Percentiles rank a stretch among this genome's conserved stretches.
phyloP scores from a whole-genome alignment of 2,113 vertebrate species.

The Catharus fuscescens region DNA sequence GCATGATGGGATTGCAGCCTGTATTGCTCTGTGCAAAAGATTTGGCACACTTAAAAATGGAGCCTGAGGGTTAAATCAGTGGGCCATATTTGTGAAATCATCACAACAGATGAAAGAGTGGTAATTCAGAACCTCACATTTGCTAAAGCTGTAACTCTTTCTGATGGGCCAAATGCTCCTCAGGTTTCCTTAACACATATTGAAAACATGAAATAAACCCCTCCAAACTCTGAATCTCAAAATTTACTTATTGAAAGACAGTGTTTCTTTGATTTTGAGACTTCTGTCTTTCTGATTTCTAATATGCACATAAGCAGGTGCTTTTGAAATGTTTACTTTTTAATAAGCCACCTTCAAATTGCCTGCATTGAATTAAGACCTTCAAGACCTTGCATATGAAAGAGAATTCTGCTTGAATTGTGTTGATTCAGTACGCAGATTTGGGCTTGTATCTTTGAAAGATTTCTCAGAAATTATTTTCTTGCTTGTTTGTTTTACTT shows the following conservation, averaged over 20 bases:
- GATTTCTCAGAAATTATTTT: not conserved
- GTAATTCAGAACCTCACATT: not conserved
- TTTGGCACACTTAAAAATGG: not conserved
- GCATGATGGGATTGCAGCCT: not conserved
- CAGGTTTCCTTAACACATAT: not conserved
- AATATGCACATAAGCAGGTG: not conserved
- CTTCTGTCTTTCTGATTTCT: not conserved
- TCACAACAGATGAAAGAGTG: not conserved
- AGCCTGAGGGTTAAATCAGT: not conserved
- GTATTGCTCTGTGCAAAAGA: not conserved
- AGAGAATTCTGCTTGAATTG: not conserved
- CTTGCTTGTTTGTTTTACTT: conserved; percentile 32
- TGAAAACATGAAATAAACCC: not conserved
- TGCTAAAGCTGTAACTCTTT: not conserved
- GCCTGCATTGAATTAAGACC: not conserved
- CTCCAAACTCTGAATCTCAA: not conserved
- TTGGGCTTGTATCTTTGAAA: not conserved
- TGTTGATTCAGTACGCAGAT: not conserved
- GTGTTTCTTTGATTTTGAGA: not conserved
- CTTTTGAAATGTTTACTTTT: not conserved
- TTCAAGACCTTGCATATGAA: not conserved
- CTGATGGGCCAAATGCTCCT: not conserved
- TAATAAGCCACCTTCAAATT: not conserved
- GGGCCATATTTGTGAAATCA: not conserved
- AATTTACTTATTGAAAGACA: not conserved